phyloP scores from a whole-genome alignment of 1,140 invertebrate species.

The Lutraria rhynchaena region DNA sequence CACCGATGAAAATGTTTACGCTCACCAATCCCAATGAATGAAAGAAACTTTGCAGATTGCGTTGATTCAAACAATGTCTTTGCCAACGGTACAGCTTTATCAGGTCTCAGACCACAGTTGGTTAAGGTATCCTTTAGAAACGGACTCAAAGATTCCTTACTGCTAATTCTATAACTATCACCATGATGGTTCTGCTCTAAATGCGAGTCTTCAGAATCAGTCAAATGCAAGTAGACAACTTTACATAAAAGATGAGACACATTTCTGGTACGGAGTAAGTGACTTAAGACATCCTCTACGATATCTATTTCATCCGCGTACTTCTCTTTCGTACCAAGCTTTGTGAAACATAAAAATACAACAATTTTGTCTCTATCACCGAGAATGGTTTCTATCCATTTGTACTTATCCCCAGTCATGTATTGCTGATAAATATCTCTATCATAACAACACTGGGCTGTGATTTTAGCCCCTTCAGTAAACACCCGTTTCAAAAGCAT shows the following conservation, averaged over 20 bases:
- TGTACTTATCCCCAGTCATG: conserved; percentile 6
- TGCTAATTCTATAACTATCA: background rate
- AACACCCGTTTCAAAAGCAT: conserved; percentile 6
- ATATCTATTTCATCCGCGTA: background rate
- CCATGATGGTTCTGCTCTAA: background rate
- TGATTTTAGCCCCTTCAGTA: background rate
- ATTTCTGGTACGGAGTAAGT: conserved; percentile 2
- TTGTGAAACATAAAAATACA: conserved; percentile 25
- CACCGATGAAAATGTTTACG: too few species aligned
- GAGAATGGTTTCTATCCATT: conserved; percentile 9
- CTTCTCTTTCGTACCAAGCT: background rate
- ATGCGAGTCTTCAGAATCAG: background rate
- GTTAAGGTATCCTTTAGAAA: background rate
- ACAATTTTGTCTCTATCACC: conserved; percentile 29
- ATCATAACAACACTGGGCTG: conserved; percentile 25
- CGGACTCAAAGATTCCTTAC: background rate
- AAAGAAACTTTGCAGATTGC: background rate
- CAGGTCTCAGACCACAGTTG: background rate
- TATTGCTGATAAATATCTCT: conserved; percentile 9
- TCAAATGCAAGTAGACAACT: conserved; percentile 15
- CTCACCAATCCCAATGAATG: too few species aligned
- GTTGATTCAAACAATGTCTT: background rate
- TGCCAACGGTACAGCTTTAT: background rate
- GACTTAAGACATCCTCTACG: background rate
- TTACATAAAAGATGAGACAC: conserved; percentile 22